Base-by-base conservation (phyloP, 2,797 vertebrate species). In the Podargus strigoides region DNA sequence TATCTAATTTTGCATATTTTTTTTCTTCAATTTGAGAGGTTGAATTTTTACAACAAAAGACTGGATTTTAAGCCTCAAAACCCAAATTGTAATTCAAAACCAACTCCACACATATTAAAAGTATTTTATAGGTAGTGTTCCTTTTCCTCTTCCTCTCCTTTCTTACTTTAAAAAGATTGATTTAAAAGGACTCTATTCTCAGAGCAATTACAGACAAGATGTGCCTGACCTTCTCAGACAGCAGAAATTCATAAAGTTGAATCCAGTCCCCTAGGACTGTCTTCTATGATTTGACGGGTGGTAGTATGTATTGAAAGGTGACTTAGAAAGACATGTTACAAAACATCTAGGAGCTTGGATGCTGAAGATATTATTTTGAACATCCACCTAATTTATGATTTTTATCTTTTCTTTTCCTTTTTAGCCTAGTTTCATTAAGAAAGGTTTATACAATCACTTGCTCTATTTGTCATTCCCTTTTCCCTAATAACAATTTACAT, bases 341-440 rank as follows among this genome's bases (percentile, higher is more conserved):
- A 94, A 46, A 14, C 52, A 58, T 26, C 5, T 79, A 42, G n/a
- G 55, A 89, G 4, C 30, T 24, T 90, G 36, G 72, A 59, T 39
- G n/a, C 12, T 72, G 42, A 90, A 76, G 27, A 44, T 41, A 39
- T 2, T n/a, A 32, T 66, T 91, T 86, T 78, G 27, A 62, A 50
- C 1, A 14, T 32, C 16, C 22, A 42, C 3, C 64, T 63, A 63
- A 41, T 20, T 3, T 42, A 37, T 12, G 6, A 0, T 0, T 34
- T 87, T 88, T 63, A 32, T 36, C 0, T 39, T 79, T n/a, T 70
- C 5, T 88, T 63, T 19, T 78, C 3, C 1, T 53, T 75, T 85
- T 75, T 75, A 41, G 21, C 3, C 3, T 12, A 56, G 17, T 53
- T 75, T 89, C 30, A 72, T 72, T 70, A 42, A 23, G 50, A 85